Base-by-base conservation (phyloP, 2,113 vertebrate genomes). In the Shinisaurus crocodilurus region DNA sequence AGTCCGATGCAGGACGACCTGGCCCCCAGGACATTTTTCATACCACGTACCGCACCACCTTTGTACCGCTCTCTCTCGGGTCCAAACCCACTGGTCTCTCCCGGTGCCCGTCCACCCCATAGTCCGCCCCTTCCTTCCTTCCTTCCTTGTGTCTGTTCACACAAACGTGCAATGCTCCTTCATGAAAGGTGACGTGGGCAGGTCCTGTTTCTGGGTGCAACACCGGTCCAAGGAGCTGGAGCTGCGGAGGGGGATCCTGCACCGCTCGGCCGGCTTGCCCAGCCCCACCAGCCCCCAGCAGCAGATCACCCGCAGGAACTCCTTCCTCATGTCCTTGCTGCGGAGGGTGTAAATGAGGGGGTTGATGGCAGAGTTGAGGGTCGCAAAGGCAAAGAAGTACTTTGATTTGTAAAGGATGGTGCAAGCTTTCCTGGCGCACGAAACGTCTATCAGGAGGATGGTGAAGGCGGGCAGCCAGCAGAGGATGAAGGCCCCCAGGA, bases 381-480 rank as follows among this genome's bases (percentile, higher is more conserved):
- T 98, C 95, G 99, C 98, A 1, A 99, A 97, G 74, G 98, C 97
- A 32, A 99, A 99, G 90, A 99, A 99, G 5, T 98, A 98, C 0
- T 98, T 96, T 5, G 98, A 98, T 15, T 98, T 96, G 86, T 96
- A 97, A 7, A 99, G 98, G 69, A 99, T 74, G 0, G 97, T 94
- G 89, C 99, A 99, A 6, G 94, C 89, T 0, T 94, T 95, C 89
- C 97, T 97, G 0, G 54, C 90, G 77, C 98, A 99, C 63, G 97
- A 97, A 0, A 98, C 97, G 91, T 99, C 99, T 92, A 99, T 85
- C 4, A 99, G 96, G 50, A 99, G 98, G 93, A 99, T 98, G 95
- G 96, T 97, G 86, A 99, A 99, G 83, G 98, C 98, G 0, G 99
- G 99, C 89, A 98, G 93, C 99, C 99, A 99, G 94, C 98, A 99